phyloP scores from a whole-genome alignment of 2,888 invertebrate genomes.

The Lypha dubia region DNA sequence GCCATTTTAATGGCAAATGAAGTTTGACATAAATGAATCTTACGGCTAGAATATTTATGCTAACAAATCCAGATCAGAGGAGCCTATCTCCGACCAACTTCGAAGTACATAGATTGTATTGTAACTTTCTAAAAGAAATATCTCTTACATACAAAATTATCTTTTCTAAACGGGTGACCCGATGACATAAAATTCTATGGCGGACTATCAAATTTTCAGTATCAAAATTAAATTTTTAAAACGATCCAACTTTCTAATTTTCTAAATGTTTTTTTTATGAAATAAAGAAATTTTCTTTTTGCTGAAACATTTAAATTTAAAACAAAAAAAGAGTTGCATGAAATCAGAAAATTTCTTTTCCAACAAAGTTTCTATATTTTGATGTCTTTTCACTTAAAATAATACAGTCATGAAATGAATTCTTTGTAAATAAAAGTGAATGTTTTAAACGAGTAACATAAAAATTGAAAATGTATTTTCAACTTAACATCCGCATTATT shows the following conservation, averaged over 20 bases:
- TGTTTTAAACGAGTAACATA: constrained; percentile 47
- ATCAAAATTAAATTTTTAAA: background rate
- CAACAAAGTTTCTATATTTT: background rate
- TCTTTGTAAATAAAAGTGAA: constrained; percentile 63
- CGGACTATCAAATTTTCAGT: background rate
- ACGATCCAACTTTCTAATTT: background rate
- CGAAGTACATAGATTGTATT: no score
- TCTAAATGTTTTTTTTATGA: constrained; percentile 1
- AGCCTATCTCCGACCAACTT: no score
- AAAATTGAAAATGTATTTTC: constrained; percentile 44
- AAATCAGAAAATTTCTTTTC: background rate
- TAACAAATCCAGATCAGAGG: no score
- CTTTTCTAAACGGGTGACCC: no score
- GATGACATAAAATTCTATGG: no score
- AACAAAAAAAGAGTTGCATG: background rate
- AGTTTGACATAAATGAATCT: no score
- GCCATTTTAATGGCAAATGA: no score
- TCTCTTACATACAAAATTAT: no score
- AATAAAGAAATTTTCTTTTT: background rate
- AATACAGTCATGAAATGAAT: constrained; percentile 8
- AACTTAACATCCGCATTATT: constrained; percentile 67
- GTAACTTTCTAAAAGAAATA: no score
- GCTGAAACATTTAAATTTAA: background rate
- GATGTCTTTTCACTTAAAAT: background rate
- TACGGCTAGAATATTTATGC: no score